phyloP scores from a whole-genome alignment of 2,888 invertebrate genomes.

The Heteropelma amictum region DNA sequence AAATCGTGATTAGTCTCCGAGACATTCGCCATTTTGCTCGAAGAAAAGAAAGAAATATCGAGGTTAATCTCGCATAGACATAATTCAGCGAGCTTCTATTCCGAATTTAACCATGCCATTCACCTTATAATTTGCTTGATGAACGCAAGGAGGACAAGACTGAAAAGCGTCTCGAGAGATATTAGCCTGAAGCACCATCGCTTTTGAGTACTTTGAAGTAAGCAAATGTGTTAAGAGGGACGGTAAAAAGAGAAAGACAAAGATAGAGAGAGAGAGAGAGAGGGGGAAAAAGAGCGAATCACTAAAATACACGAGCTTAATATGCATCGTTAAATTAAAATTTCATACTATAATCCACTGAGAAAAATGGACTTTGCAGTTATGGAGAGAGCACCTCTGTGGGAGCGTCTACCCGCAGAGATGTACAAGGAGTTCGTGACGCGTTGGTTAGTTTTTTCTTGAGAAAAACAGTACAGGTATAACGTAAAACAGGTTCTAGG shows the following conservation, averaged over 20 bases:
- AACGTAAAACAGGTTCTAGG: constrained; percentile 1
- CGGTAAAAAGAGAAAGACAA: background rate
- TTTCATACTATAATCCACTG: constrained; percentile 51
- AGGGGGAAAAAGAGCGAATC: background rate
- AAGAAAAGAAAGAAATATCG: no score
- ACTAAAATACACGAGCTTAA: background rate
- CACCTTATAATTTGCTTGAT: no score
- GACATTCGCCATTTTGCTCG: no score
- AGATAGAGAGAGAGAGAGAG: background rate
- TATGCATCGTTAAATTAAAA: constrained; percentile 53
- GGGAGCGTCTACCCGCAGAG: constrained; percentile 21
- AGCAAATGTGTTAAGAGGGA: constrained; percentile 14
- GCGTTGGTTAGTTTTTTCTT: constrained; percentile 23
- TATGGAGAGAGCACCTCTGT: constrained; percentile 58
- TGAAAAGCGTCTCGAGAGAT: constrained; percentile 23
- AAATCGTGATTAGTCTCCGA: no score
- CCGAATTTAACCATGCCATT: no score
- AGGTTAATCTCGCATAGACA: no score
- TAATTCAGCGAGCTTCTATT: no score
- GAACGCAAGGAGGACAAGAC: no score
- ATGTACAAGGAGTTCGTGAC: constrained; percentile 39
- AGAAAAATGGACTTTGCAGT: constrained; percentile 60
- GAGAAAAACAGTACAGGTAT: constrained; percentile 1
- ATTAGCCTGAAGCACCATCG: constrained; percentile 26
- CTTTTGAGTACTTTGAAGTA: constrained; percentile 22